These are phyloP conservation scores for Ceratina calcarata DNA, from an alignment of 1,140 invertebrate genomes.

Conservation along the genomic window DNA sequence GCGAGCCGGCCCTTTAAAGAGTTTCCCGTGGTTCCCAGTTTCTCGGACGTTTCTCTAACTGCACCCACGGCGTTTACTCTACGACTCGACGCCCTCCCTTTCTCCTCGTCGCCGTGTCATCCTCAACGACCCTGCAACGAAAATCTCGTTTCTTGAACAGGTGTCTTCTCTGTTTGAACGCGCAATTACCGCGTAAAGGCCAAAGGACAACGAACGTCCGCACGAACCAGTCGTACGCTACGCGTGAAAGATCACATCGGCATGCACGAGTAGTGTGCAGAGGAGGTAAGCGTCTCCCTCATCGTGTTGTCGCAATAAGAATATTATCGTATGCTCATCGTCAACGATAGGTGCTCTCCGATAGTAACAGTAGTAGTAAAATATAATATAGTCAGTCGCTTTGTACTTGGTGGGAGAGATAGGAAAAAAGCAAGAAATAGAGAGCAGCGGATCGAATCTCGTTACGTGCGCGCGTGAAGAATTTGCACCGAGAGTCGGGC, in stretches of 20 bases:
- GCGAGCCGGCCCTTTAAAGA: neutral
- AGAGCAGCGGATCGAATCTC: neutral
- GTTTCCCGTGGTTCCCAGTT: neutral
- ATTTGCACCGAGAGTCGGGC: neutral
- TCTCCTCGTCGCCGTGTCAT: neutral
- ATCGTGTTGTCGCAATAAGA: conserved; percentile 2
- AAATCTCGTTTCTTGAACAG: conserved; percentile 38
- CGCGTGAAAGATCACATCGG: neutral
- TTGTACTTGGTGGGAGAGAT: conserved; percentile 20
- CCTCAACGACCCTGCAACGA: conserved; percentile 22
- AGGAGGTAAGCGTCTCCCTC: neutral
- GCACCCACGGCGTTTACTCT: neutral
- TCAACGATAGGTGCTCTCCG: neutral
- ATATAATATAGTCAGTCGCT: neutral
- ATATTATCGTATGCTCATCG: neutral
- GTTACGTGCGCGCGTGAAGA: neutral
- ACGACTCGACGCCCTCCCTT: neutral
- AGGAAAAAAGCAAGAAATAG: conserved; percentile 23
- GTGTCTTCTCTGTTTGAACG: neutral
- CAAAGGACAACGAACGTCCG: neutral
- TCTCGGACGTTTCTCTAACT: conserved; percentile 4
- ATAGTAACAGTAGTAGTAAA: neutral
- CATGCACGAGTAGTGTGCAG: neutral
- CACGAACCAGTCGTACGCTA: conserved; percentile 26
- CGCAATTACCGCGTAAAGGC: neutral